phyloP scores from a whole-genome alignment of 2,113 vertebrate species.

The Calcarius ornatus region DNA sequence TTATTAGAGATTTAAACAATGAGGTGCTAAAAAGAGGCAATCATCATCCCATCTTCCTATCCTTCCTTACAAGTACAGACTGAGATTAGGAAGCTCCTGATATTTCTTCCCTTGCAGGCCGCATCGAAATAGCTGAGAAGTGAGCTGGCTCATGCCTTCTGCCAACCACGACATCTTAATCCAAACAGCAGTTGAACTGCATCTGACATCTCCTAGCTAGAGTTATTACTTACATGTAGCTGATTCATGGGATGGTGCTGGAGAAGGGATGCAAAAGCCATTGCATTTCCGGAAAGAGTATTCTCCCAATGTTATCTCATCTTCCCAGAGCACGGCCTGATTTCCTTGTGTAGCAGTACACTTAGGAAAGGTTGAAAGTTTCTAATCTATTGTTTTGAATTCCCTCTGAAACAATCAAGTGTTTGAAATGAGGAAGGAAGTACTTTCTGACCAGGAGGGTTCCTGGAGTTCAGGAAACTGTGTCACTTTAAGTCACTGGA shows the following conservation, averaged over 20 bases:
- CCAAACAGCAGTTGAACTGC: background rate
- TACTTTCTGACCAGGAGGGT: constrained; percentile 55
- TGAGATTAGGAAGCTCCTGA: background rate
- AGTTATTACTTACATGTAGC: background rate
- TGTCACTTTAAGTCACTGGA: constrained; percentile 17
- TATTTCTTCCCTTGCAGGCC: background rate
- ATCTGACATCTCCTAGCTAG: background rate
- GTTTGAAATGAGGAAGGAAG: constrained; percentile 77
- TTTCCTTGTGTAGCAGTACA: constrained; percentile 44
- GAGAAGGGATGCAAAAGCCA: background rate
- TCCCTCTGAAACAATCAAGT: constrained; percentile 50
- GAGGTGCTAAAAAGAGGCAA: background rate
- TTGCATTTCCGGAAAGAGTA: constrained; percentile 31
- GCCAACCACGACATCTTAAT: background rate
- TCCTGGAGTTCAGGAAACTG: constrained; percentile 73
- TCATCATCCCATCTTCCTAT: background rate
- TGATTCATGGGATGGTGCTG: background rate
- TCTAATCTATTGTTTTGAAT: constrained; percentile 25
- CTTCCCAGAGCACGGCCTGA: background rate
- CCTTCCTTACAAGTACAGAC: background rate
- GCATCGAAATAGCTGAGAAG: background rate
- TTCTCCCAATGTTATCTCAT: constrained; percentile 58
- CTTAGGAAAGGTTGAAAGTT: constrained; percentile 13
- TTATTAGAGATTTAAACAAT: background rate
- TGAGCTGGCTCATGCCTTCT: background rate